Evolutionary conservation across 1,140 invertebrate genomes (phyloP), one percentile per base, ranked within the genome.

Genomic region (Drosophila lini): DNA sequence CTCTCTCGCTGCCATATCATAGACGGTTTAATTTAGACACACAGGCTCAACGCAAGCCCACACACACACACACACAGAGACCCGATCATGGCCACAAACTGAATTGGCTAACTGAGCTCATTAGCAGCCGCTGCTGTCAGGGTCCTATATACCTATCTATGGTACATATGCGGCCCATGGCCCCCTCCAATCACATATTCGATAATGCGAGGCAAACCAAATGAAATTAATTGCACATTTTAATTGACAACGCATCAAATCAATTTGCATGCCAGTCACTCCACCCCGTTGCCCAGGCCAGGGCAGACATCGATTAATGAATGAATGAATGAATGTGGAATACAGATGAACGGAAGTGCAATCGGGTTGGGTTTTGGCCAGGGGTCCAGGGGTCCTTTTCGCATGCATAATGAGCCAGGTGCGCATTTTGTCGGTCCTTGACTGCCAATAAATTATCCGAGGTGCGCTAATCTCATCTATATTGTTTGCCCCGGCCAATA

Each of bases 201-300:
- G 61, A 83, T 86, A 86, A 88, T 78, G 80, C 60, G 56, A 57
- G 84, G 68, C 80, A 83, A 84, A 71, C 84, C 80, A 61, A 89
- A 89, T 81, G 69, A 80, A 88, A 88, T 88, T 89, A 88, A 89
- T 88, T 88, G 84, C 84, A 89, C 84, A 84, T 88, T 88, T 88
- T 89, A 89, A 88, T 88, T 89, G 84, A 89, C 84, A 88, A 84
- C 80, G 65, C 69, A 88, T 88, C 84, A 89, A 88, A 88, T 88
- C 84, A 88, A 88, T 89, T 89, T 88, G 74, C 84, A 71, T 71
- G 77, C 57, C 65, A 69, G 60, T 71, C 68, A 59, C 28, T 58
- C 47, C 47, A 34, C 47, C 61, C 34, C 58, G 15, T n/a, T 6
- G 11, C 16, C 41, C 34, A 11, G 5, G 19, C 31, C 48, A 41